These are phyloP conservation scores for Cheilosia soror DNA, from an alignment of 2,888 invertebrate genomes.

Conservation along the genomic window DNA sequence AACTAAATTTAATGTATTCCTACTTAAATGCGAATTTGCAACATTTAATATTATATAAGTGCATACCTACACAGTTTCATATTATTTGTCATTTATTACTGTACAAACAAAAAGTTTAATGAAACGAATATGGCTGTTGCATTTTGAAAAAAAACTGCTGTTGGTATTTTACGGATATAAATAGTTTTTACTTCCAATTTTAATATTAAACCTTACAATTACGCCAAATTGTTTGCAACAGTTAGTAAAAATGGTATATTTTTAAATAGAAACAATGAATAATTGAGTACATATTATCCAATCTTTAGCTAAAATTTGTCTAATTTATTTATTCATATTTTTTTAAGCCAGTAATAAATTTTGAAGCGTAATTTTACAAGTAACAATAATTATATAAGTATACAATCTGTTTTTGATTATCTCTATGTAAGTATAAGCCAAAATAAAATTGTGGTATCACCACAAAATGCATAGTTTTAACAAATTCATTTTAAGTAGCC, in stretches of 20 bases:
- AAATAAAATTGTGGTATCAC: slow-evolving; percentile 12
- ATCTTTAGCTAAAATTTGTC: slow-evolving; percentile 57
- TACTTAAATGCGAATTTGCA: slow-evolving; percentile 48
- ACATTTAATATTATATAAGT: slow-evolving; percentile 12
- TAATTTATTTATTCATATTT: slow-evolving; percentile 30
- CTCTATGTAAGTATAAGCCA: slow-evolving; percentile 24
- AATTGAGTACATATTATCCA: neutral
- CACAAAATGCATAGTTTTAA: slow-evolving; percentile 13
- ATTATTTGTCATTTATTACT: slow-evolving; percentile 5
- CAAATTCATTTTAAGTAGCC: slow-evolving; percentile 45
- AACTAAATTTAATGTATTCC: slow-evolving; percentile 39
- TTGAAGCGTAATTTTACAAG: slow-evolving; percentile 59
- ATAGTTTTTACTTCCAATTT: too few relatives aligned
- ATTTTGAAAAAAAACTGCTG: neutral
- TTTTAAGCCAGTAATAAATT: slow-evolving; percentile 44
- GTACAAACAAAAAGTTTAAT: slow-evolving; percentile 3
- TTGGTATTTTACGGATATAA: too few relatives aligned
- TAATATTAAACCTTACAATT: neutral
- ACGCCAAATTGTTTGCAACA: slow-evolving; percentile 4
- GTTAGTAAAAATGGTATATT: neutral
- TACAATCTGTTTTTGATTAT: slow-evolving; percentile 41
- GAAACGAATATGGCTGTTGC: neutral
- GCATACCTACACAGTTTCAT: neutral
- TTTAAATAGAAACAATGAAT: neutral
- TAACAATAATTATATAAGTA: slow-evolving; percentile 33